Evolutionary conservation across 2,888 invertebrate species (phyloP), one percentile per base, ranked within the genome.

Genomic region (Andrena chrysosceles): DNA sequence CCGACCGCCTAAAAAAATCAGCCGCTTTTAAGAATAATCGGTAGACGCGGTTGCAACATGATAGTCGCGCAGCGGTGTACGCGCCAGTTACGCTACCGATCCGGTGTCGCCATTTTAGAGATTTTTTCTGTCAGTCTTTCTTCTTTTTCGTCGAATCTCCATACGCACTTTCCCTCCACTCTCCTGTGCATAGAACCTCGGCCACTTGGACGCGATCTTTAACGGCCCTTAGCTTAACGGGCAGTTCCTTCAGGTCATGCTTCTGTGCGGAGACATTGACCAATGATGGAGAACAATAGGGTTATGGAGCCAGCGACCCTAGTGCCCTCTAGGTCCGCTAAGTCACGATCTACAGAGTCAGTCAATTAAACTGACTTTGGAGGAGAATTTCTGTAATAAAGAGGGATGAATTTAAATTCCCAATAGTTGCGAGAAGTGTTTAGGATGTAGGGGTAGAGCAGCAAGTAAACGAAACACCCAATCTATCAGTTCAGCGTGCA

Each of bases 41-140:
- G 80, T 88, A 81, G 88, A 74, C 85, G 89, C 87, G 89, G 89
- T 89, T 89, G 89, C 75, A 89, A 89, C 77, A 75, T 72, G 89
- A 89, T 89, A 89, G 81, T 85, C 71, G 64, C 71, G 71, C 67
- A 59, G 88, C 75, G 78, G 85, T 81, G 68, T 80, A 69, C 73
- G 54, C 77, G 52, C 67, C 68, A 71, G 81, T 81, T 85, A 70
- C 68, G 75, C 62, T 69, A 81, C 74, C 81, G 83, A 83, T 71
- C 83, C 69, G 79, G 77, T 77, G 73, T 79, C 69, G 31, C 70
- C 49, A 78, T 86, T 87, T 85, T 86, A 86, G 72, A 78, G 29
- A 74, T 81, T 72, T 77, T 77, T 69, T 69, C 66, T 71, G 59
- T 64, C 52, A 56, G 31, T 20, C 54, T 56, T 67, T 60, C 49